These are phyloP conservation scores for Lasioglossum malachurum DNA, from an alignment of 2,888 invertebrate species.

Conservation along the genomic window DNA sequence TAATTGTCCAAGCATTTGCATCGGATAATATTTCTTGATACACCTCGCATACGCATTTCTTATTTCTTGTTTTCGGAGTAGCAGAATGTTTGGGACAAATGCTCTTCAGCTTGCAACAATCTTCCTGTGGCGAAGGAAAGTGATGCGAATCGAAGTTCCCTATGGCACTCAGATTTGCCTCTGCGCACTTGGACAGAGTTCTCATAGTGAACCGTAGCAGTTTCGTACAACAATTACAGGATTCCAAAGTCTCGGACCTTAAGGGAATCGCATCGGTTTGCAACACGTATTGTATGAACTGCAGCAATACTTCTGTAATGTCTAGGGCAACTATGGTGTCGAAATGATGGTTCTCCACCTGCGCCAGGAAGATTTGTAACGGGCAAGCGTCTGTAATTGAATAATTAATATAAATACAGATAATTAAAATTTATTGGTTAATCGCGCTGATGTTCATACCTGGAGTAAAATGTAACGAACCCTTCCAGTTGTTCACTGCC, in stretches of 20 bases:
- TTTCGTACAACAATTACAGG: slow-evolving; percentile 78
- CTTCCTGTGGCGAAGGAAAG: slow-evolving; percentile 10
- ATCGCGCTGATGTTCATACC: slow-evolving; percentile 59
- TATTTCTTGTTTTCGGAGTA: neutral
- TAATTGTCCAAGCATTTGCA: slow-evolving; percentile 70
- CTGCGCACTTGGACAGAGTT: slow-evolving; percentile 76
- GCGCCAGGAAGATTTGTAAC: slow-evolving; percentile 78
- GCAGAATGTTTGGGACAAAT: slow-evolving; percentile 54
- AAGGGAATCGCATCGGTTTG: slow-evolving; percentile 74
- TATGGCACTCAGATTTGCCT: slow-evolving; percentile 63
- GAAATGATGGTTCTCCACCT: slow-evolving; percentile 76
- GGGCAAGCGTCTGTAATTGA: slow-evolving; percentile 77
- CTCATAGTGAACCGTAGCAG: slow-evolving; percentile 76
- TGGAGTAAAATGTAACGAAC: slow-evolving; percentile 75
- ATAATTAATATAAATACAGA: neutral
- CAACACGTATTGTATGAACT: slow-evolving; percentile 74
- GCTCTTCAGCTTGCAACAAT: slow-evolving; percentile 55
- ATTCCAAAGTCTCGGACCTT: slow-evolving; percentile 69
- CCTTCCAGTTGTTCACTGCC: slow-evolving; percentile 74
- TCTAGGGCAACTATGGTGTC: slow-evolving; percentile 77
- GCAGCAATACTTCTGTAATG: slow-evolving; percentile 73
- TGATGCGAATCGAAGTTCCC: slow-evolving; percentile 20
- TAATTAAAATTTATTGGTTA: neutral
- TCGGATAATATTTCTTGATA: slow-evolving; percentile 58
- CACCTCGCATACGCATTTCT: slow-evolving; percentile 23